Percentiles rank a stretch among this genome's conserved stretches.
Conservation (phyloP, 2,797 vertebrate species). For the Enteromius afrohamiltoni region DNA sequence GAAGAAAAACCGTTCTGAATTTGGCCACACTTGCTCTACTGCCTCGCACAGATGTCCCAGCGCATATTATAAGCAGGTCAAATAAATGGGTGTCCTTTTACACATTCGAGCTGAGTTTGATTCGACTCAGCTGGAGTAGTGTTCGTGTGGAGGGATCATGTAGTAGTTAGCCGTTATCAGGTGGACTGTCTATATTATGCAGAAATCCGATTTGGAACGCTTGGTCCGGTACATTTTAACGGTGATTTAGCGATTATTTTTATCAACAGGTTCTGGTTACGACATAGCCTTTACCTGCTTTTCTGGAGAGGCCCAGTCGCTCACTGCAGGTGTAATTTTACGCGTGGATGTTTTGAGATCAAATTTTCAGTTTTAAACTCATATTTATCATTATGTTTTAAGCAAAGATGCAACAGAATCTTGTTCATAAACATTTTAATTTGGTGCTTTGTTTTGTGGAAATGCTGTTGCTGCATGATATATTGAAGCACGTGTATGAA, state of each 20-base stretch:
- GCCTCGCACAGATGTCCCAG: constrained; percentile 74
- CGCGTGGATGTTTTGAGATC: constrained; percentile 14
- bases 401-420: neutral
- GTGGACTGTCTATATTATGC: constrained; percentile 62
- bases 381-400: neutral
- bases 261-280: constrained; percentile 74
- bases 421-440: neutral
- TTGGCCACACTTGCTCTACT: constrained; percentile 74
- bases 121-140: constrained; percentile 59
- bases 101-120: constrained; percentile 70
- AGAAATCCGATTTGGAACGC: constrained; percentile 53
- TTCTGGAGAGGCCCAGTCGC: constrained; percentile 51
- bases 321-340: constrained; percentile 62
- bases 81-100: constrained; percentile 75
- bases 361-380: constrained; percentile 7
- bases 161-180: constrained; percentile 57
- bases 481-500: neutral
- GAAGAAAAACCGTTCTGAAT: constrained; percentile 66
- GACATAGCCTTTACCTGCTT: constrained; percentile 52
- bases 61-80: constrained; percentile 76
- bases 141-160: constrained; percentile 62
- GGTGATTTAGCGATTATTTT: constrained; percentile 63
- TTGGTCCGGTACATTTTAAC: constrained; percentile 54
- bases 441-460: neutral
- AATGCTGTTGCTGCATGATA: neutral